phyloP scores from a whole-genome alignment of 2,113 vertebrate species.

The Peromyscus polionotus region DNA sequence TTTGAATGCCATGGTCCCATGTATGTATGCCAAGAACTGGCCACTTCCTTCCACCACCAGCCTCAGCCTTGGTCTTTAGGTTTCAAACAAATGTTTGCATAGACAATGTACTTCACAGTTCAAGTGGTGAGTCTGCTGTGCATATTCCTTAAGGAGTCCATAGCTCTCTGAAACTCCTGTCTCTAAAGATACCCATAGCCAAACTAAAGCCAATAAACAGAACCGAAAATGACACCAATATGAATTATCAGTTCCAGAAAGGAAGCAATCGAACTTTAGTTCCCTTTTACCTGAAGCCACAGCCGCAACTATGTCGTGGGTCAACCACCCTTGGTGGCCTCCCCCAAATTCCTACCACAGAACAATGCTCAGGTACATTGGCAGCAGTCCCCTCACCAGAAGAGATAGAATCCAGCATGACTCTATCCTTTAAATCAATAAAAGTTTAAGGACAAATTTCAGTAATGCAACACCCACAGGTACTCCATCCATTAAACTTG shows the following conservation, averaged over 20 bases:
- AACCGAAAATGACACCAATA: background rate
- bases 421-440: background rate
- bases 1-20: background rate
- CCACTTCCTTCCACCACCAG: background rate
- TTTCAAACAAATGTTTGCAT: background rate
- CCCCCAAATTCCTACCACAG: background rate
- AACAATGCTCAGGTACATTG: background rate
- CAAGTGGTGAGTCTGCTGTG: background rate
- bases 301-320: background rate
- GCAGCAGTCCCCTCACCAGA: background rate
- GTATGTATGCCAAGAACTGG: background rate
- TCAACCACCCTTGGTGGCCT: background rate
- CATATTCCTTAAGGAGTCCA: background rate
- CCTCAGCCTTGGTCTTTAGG: background rate
- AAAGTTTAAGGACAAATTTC: conserved; percentile 32
- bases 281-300: background rate
- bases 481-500: background rate
- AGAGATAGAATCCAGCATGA: background rate
- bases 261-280: background rate
- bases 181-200: background rate
- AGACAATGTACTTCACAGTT: background rate
- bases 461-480: background rate
- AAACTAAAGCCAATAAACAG: background rate
- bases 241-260: conserved; percentile 11
- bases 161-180: background rate